Conservation (phyloP, 1,140 invertebrate genomes). For the Grapholita molesta region DNA sequence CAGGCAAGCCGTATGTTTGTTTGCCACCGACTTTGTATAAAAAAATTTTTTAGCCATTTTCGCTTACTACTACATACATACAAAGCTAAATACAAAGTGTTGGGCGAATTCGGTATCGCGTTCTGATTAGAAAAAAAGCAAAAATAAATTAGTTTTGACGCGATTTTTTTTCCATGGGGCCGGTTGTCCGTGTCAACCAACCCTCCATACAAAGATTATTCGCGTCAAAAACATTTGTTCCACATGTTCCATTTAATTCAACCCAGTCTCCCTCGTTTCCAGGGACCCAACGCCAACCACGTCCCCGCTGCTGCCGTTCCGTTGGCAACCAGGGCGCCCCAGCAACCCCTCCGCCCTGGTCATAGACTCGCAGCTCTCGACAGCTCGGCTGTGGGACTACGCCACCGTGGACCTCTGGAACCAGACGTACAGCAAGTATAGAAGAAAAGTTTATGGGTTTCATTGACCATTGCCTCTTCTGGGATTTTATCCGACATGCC, state of each 20-base stretch:
- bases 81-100: too few species aligned
- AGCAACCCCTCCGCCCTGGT: conserved; percentile 53
- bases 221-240: background rate
- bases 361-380: conserved; percentile 44
- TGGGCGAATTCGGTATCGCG: too few species aligned
- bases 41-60: too few species aligned
- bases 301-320: conserved; percentile 43
- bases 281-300: conserved; percentile 57
- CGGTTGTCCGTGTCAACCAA: too few species aligned
- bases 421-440: conserved; percentile 56
- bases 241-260: too few species aligned
- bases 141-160: too few species aligned
- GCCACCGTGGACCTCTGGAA: conserved; percentile 53
- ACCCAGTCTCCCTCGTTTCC: conserved; percentile 21
- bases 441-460: conserved; percentile 50
- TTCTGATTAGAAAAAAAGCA: too few species aligned
- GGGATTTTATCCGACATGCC: background rate
- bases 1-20: too few species aligned
- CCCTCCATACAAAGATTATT: too few species aligned
- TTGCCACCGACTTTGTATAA: too few species aligned
- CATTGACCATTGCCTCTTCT: background rate
- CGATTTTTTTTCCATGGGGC: too few species aligned
- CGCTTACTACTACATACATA: too few species aligned
- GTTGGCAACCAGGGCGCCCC: conserved; percentile 46
- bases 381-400: conserved; percentile 51